Percentiles rank a stretch among this genome's conserved stretches.
Conservation (phyloP, 2,797 vertebrate genomes). For the Tapera naevia region DNA sequence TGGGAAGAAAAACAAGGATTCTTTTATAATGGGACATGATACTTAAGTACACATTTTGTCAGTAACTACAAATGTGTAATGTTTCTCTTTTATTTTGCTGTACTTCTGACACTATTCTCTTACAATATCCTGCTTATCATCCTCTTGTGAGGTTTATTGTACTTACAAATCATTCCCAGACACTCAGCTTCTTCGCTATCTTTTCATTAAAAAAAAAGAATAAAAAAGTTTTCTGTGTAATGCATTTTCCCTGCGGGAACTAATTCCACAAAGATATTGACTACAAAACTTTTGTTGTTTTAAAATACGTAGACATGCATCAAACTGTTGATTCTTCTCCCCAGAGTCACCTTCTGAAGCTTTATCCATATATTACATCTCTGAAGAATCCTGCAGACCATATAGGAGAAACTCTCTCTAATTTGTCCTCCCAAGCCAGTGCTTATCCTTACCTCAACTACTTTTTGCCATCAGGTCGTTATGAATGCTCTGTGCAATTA, state of each 20-base stretch:
- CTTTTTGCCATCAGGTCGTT: background rate
- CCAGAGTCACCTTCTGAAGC: background rate
- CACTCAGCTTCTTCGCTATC: slow-evolving; percentile 44
- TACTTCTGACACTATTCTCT: slow-evolving; percentile 45
- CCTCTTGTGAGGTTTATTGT: slow-evolving; percentile 54
- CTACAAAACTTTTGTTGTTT: slow-evolving; percentile 54
- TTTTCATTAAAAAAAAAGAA: slow-evolving; percentile 23
- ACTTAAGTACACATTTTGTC: slow-evolving; percentile 14
- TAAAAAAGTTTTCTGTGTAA: background rate
- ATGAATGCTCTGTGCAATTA: background rate
- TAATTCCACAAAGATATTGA: slow-evolving; percentile 56
- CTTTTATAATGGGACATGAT: slow-evolving; percentile 38
- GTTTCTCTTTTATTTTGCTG: slow-evolving; percentile 43
- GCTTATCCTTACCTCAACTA: background rate
- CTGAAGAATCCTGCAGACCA: background rate
- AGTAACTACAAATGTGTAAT: background rate
- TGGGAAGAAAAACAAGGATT: slow-evolving; percentile 51
- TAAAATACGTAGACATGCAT: slow-evolving; percentile 26
- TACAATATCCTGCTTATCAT: slow-evolving; percentile 42
- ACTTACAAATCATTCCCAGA: slow-evolving; percentile 65
- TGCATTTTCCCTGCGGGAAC: slow-evolving; percentile 47
- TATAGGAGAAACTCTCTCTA: background rate
- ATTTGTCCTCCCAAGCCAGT: background rate
- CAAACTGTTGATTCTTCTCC: slow-evolving; percentile 2
- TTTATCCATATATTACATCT: background rate